These are phyloP conservation scores for Limonius californicus DNA, from an alignment of 1,140 invertebrate genomes.

Conservation along the genomic window DNA sequence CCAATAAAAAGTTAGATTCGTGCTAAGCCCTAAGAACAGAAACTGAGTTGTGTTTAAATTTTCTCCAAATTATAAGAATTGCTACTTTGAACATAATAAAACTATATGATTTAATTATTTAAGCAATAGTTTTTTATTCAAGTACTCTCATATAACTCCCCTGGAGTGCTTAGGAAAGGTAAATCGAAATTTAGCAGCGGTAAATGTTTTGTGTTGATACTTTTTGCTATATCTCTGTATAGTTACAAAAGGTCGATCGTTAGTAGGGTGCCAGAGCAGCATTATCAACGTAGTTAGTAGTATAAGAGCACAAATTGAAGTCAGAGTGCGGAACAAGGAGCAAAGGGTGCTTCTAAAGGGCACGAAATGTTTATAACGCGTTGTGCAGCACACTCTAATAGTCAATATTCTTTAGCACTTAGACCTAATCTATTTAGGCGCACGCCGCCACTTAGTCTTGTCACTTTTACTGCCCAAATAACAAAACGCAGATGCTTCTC, in stretches of 20 bases:
- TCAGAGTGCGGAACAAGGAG: not conserved
- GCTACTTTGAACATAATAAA: no score
- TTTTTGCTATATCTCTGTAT: not conserved
- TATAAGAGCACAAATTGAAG: not conserved
- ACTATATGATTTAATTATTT: no score
- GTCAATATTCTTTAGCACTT: not conserved
- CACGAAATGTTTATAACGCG: not conserved
- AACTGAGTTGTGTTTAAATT: no score
- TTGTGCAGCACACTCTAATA: constrained; percentile 1
- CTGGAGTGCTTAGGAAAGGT: no score
- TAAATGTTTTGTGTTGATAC: no score
- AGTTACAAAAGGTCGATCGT: not conserved
- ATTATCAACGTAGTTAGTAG: not conserved
- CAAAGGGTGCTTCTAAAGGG: not conserved
- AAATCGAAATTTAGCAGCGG: no score
- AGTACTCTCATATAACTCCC: no score
- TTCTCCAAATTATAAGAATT: no score
- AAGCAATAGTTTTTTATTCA: no score
- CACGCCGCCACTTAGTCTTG: not conserved
- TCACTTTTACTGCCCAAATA: not conserved
- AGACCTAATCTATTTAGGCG: not conserved
- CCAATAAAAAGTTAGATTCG: no score
- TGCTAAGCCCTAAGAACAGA: no score
- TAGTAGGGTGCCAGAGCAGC: not conserved
- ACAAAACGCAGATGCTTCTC: not conserved